Conservation (phyloP, 2,113 vertebrate genomes). For the Pachypanchax playfairii region DNA sequence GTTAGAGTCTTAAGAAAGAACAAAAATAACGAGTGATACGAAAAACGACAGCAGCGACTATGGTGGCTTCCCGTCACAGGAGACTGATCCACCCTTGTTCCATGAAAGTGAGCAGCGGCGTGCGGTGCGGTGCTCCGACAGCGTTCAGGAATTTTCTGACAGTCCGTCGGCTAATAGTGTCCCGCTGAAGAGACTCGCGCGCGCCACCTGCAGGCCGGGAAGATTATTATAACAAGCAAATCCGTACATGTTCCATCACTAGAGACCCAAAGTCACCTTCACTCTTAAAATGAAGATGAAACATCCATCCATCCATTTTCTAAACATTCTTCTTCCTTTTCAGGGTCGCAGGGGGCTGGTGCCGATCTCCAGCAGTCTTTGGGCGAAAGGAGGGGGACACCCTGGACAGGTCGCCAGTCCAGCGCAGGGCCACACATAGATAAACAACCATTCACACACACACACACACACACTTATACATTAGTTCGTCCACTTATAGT, state of each 20-base stretch:
- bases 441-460: no score
- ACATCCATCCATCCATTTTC: no score
- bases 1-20: conserved; percentile 19
- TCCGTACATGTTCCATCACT: background rate
- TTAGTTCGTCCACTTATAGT: no score
- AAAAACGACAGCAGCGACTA: conserved; percentile 24
- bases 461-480: no score
- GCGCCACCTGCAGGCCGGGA: conserved; percentile 22
- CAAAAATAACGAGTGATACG: conserved; percentile 16
- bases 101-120: conserved; percentile 67
- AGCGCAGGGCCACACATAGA: no score
- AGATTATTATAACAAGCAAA: background rate
- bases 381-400: no score
- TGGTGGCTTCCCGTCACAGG: conserved; percentile 42
- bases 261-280: no score
- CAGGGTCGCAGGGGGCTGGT: no score
- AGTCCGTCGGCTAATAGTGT: conserved; percentile 46
- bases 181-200: conserved; percentile 25
- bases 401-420: no score
- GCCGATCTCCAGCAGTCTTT: no score
- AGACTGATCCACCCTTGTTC: conserved; percentile 62
- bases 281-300: no score
- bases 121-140: conserved; percentile 60
- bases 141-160: conserved; percentile 70
- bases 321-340: no score